A percentile compares a stretch with the other conserved stretches of the same genome.
Evolutionary conservation across 2,113 vertebrate species (phyloP).

Genomic region (Otocyon megalotis): DNA sequence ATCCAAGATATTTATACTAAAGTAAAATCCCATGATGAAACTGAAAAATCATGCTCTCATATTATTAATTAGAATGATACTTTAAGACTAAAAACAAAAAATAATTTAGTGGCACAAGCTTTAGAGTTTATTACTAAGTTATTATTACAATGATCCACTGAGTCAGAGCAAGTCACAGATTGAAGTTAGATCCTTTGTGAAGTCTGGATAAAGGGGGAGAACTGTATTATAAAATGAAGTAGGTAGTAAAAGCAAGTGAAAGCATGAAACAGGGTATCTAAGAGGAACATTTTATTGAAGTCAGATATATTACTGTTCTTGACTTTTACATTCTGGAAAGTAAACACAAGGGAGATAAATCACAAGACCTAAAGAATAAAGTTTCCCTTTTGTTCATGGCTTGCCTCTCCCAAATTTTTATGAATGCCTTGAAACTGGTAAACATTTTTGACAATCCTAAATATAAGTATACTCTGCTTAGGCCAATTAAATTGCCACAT

Average conservation of each 20-base stretch:
- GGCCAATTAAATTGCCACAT: background rate
- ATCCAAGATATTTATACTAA: background rate
- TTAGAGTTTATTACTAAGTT: background rate
- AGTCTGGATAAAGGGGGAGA: background rate
- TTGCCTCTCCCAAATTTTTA: background rate
- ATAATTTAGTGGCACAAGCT: background rate
- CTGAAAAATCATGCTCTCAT: background rate
- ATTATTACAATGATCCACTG: background rate
- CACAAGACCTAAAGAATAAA: background rate
- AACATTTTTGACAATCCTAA: background rate
- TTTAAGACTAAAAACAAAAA: background rate
- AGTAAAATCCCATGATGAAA: background rate
- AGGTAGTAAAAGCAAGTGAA: background rate
- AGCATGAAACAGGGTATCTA: background rate
- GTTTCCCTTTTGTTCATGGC: background rate
- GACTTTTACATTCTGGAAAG: background rate
- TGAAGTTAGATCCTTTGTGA: background rate
- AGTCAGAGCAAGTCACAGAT: background rate
- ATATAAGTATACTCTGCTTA: background rate
- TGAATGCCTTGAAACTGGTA: background rate
- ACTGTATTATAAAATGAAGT: background rate
- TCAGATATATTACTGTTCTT: background rate
- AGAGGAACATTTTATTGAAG: background rate
- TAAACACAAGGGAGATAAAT: background rate
- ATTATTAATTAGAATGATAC: background rate